Evolutionary conservation across 1,140 invertebrate genomes (phyloP).

Genomic region (Calephelis nemesis): DNA sequence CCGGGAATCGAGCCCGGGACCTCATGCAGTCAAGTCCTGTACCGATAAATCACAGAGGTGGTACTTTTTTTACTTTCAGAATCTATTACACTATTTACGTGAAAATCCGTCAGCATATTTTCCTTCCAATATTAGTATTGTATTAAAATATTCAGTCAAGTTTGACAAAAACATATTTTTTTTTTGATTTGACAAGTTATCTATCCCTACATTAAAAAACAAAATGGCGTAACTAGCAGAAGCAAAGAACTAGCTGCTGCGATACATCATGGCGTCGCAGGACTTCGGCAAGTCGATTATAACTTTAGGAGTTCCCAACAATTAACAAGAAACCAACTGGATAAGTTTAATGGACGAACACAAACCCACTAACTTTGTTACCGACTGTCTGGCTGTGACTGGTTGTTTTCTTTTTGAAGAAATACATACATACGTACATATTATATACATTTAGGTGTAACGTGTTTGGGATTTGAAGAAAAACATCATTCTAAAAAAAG

Average conservation of each 20-base stretch:
- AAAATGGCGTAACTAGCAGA: background rate
- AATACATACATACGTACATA: no score
- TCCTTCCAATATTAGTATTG: no score
- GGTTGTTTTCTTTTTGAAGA: background rate
- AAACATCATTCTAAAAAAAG: no score
- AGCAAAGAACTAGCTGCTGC: background rate
- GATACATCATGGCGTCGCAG: conserved; percentile 5
- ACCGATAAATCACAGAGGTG: no score
- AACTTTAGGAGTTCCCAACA: background rate
- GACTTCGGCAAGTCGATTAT: conserved; percentile 1
- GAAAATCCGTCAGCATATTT: no score
- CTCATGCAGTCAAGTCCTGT: no score
- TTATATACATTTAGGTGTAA: no score
- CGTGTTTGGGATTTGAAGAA: no score
- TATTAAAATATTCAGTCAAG: no score
- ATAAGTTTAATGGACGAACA: background rate
- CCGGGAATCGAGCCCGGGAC: no score
- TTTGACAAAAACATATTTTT: background rate
- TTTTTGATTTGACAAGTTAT: background rate
- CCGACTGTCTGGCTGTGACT: background rate
- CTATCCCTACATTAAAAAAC: background rate
- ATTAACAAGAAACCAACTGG: background rate
- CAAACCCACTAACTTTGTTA: background rate
- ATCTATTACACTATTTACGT: no score
- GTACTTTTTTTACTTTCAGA: no score